phyloP scores from a whole-genome alignment of 1,140 invertebrate species.

The Akabosia matsudoensis region DNA sequence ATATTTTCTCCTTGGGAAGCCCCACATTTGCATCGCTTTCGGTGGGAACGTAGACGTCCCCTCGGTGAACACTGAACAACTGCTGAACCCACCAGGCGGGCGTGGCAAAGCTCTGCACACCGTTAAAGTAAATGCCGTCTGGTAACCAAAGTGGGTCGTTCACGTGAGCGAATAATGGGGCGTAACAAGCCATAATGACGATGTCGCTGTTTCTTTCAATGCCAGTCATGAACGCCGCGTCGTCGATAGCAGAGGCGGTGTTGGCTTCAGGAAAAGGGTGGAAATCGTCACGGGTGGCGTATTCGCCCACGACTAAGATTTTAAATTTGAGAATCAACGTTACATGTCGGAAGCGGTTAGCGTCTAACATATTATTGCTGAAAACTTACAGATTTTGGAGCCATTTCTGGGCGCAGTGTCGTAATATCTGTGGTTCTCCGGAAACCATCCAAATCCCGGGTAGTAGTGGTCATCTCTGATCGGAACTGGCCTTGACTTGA shows the following conservation, averaged over 20 bases:
- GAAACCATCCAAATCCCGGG: not conserved
- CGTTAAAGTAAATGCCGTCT: not conserved
- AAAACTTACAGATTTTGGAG: constrained; percentile 5
- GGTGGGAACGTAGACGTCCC: not conserved
- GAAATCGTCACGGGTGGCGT: not conserved
- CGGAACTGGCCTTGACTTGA: constrained; percentile 3
- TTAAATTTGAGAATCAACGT: not conserved
- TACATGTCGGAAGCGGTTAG: not conserved
- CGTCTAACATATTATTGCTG: not conserved
- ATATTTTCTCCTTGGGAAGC: not conserved
- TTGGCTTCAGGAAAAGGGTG: not conserved
- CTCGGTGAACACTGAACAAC: not conserved
- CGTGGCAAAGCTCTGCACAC: not conserved
- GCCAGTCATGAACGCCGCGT: constrained; percentile 11
- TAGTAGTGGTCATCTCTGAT: constrained; percentile 18
- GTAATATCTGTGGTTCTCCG: not conserved
- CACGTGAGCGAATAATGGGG: not conserved
- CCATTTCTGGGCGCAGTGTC: constrained; percentile 1
- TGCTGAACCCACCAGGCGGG: constrained; percentile 9
- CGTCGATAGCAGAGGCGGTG: not conserved
- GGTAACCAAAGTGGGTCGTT: not conserved
- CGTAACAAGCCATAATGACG: constrained; percentile 16
- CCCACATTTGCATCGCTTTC: not conserved
- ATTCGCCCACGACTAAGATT: constrained; percentile 1
- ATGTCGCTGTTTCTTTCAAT: constrained; percentile 10